Percentiles rank a stretch among this genome's conserved stretches.
Conservation (phyloP, 2,888 invertebrate species). For the Palloptera scutellata region DNA sequence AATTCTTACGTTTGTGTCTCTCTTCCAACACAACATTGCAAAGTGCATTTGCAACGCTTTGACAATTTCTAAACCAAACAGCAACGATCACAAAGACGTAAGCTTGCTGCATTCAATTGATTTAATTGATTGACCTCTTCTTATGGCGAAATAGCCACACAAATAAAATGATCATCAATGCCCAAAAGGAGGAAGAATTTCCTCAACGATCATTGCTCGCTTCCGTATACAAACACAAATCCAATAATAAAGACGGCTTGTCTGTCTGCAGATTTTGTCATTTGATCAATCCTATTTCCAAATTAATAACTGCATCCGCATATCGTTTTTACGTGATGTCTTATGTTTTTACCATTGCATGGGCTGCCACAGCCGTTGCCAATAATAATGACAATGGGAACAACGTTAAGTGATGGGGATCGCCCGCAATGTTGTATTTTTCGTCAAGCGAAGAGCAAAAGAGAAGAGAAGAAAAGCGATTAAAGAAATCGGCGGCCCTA, state of each 20-base stretch:
- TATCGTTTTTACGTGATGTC: conserved; percentile 8
- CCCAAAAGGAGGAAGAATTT: not conserved
- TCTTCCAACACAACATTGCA: not conserved
- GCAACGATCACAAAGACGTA: conserved; percentile 15
- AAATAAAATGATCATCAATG: not conserved
- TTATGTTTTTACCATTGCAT: not conserved
- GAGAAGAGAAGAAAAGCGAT: conserved; percentile 15
- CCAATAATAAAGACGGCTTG: conserved; percentile 36
- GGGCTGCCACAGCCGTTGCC: not conserved
- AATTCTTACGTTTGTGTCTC: no score
- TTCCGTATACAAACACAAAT: conserved; percentile 15
- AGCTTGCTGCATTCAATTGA: conserved; percentile 13
- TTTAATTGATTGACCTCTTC: conserved; percentile 38
- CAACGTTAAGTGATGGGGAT: conserved; percentile 8
- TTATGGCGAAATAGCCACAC: conserved; percentile 12
- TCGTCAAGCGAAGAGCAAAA: conserved; percentile 17
- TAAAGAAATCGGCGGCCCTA: conserved; percentile 30
- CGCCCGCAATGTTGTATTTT: conserved; percentile 23
- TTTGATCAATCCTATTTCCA: conserved; percentile 52
- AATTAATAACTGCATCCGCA: conserved; percentile 49
- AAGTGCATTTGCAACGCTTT: conserved; percentile 10
- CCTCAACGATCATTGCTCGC: not conserved
- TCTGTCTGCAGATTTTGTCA: conserved; percentile 51
- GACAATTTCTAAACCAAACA: conserved; percentile 37
- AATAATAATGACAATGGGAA: not conserved